Conservation (phyloP, 2,113 vertebrate species). For the Motacilla alba region DNA sequence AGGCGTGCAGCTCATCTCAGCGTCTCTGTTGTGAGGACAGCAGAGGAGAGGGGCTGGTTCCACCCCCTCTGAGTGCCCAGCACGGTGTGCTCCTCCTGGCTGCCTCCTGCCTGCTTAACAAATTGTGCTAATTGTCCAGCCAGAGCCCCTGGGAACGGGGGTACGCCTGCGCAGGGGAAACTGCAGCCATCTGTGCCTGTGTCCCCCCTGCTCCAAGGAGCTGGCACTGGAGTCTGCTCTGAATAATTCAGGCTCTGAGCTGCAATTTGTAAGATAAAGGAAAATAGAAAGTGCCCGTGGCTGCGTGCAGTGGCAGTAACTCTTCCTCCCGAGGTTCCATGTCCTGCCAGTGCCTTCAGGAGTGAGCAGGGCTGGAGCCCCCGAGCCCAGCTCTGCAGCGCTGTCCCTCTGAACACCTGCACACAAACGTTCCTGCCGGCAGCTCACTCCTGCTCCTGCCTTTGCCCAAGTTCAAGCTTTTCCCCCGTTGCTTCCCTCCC, state of each 20-base stretch:
- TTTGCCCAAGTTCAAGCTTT: fast-evolving
- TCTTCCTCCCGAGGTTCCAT: background rate
- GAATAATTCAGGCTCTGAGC: constrained; percentile 43
- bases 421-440: fast-evolving
- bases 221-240: background rate
- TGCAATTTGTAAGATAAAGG: background rate
- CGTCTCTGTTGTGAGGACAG: background rate
- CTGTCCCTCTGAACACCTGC: background rate
- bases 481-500: fast-evolving
- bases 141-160: background rate
- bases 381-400: fast-evolving
- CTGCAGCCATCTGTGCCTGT: background rate
- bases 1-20: background rate
- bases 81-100: background rate
- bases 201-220: background rate
- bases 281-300: background rate
- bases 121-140: constrained; percentile 18
- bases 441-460: fast-evolving
- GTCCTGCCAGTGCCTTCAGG: background rate
- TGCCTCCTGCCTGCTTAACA: constrained; percentile 1
- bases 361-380: background rate
- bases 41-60: background rate
- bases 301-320: background rate
- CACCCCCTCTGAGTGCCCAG: background rate
- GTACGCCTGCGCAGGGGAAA: background rate